phyloP scores from a whole-genome alignment of 2,797 vertebrate genomes.

The Falco biarmicus region DNA sequence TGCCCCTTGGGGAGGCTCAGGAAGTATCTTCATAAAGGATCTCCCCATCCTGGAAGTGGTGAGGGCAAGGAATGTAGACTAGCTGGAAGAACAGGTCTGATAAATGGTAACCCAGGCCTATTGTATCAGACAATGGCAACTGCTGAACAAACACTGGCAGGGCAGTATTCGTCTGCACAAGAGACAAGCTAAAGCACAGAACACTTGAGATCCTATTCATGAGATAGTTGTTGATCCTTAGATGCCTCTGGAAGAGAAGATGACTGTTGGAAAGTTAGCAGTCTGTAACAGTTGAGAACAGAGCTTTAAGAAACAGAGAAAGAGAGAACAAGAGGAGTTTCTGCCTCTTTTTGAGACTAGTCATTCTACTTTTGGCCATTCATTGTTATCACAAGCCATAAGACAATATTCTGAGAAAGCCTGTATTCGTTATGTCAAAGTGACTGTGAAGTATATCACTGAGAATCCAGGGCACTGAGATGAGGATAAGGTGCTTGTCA shows the following conservation, averaged over 20 bases:
- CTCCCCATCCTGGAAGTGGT: constrained; percentile 40
- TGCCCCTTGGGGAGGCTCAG: neutral
- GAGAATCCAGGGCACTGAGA: neutral
- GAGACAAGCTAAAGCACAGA: constrained; percentile 18
- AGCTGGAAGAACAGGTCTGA: constrained; percentile 67
- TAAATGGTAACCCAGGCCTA: constrained; percentile 42
- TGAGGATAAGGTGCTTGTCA: constrained; percentile 3
- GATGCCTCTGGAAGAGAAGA: neutral
- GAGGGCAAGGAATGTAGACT: constrained; percentile 49
- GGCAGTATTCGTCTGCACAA: neutral
- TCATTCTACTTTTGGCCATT: neutral
- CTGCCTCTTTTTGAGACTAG: neutral
- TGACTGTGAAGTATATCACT: neutral
- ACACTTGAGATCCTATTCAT: neutral
- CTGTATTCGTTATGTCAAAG: neutral
- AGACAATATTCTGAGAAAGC: constrained; percentile 11
- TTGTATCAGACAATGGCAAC: constrained; percentile 57
- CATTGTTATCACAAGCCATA: neutral
- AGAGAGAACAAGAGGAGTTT: neutral
- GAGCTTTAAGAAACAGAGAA: neutral
- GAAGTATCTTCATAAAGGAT: constrained; percentile 29
- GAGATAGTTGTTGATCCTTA: neutral
- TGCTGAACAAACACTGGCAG: constrained; percentile 48
- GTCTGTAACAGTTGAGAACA: neutral
- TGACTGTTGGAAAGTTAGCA: neutral